Evolutionary conservation across 2,888 invertebrate genomes (phyloP).

Genomic region (Limnephilus lunatus): DNA sequence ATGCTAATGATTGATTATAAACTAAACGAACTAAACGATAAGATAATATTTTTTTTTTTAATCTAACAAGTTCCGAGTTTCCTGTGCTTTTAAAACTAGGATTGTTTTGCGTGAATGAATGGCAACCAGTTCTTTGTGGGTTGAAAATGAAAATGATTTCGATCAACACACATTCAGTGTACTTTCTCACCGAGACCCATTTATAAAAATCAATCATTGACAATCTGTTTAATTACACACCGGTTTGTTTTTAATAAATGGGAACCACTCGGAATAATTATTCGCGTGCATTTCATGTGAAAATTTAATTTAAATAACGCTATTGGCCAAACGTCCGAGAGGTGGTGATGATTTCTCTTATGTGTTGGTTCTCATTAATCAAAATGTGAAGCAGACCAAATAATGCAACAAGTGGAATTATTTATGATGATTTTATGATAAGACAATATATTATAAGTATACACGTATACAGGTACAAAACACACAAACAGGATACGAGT

Average conservation of each 20-base stretch:
- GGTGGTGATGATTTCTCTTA: conserved; percentile 35
- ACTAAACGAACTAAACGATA: background rate
- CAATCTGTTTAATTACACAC: conserved; percentile 45
- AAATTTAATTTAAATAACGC: conserved; percentile 31
- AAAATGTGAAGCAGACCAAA: background rate
- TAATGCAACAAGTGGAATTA: background rate
- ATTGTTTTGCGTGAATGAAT: background rate
- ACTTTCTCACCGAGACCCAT: conserved; percentile 47
- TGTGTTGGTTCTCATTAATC: background rate
- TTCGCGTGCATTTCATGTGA: conserved; percentile 35
- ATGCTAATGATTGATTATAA: background rate
- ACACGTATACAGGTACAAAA: no score
- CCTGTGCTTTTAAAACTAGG: background rate
- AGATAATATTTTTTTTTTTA: background rate
- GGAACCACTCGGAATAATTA: background rate
- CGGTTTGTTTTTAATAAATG: conserved; percentile 42
- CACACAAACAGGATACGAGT: background rate
- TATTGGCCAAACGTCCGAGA: conserved; percentile 39
- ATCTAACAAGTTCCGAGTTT: background rate
- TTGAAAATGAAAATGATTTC: background rate
- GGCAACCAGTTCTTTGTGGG: background rate
- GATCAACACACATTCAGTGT: background rate
- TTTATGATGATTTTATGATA: conserved; percentile 2
- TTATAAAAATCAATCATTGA: conserved; percentile 53
- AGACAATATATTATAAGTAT: background rate